These are phyloP conservation scores for Nipponacmea schrenckii DNA, from an alignment of 2,888 invertebrate species.

Conservation along the genomic window DNA sequence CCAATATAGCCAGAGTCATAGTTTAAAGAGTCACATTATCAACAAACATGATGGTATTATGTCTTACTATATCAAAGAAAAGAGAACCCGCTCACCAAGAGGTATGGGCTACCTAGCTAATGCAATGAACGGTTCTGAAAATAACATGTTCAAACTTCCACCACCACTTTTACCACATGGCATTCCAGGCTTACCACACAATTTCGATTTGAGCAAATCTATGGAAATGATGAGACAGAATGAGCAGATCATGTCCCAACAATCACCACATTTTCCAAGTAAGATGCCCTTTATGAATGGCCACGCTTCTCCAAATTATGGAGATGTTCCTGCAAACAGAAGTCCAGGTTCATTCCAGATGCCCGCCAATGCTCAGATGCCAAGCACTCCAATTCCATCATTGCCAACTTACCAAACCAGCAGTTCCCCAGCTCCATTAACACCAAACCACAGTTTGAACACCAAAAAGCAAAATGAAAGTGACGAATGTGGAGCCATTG, in stretches of 20 bases:
- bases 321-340: slow-evolving; percentile 40
- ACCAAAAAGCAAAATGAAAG: slow-evolving; percentile 26
- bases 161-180: slow-evolving; percentile 27
- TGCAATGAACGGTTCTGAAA: slow-evolving; percentile 45
- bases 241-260: slow-evolving; percentile 18
- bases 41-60: slow-evolving; percentile 67
- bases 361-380: slow-evolving; percentile 16
- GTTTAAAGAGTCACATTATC: slow-evolving; percentile 67
- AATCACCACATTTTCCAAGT: slow-evolving; percentile 33
- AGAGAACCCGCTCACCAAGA: slow-evolving; percentile 58
- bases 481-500: slow-evolving; percentile 51
- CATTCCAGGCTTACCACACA: slow-evolving; percentile 28
- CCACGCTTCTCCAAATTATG: slow-evolving; percentile 46
- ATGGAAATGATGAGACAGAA: slow-evolving; percentile 11
- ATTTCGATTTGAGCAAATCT: slow-evolving; percentile 1
- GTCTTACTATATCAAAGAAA: slow-evolving; percentile 67
- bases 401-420: slow-evolving; percentile 27
- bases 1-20: slow-evolving; percentile 67
- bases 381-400: slow-evolving; percentile 15
- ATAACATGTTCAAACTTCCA: slow-evolving; percentile 49
- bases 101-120: slow-evolving; percentile 59
- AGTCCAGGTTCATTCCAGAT: slow-evolving; percentile 17
- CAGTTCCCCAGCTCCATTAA: slow-evolving; percentile 24
- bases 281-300: slow-evolving; percentile 44
- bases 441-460: slow-evolving; percentile 6